Evolutionary conservation across 2,888 invertebrate species (phyloP), one percentile per base, ranked within the genome.

Genomic region (Melanchra persicariae): DNA sequence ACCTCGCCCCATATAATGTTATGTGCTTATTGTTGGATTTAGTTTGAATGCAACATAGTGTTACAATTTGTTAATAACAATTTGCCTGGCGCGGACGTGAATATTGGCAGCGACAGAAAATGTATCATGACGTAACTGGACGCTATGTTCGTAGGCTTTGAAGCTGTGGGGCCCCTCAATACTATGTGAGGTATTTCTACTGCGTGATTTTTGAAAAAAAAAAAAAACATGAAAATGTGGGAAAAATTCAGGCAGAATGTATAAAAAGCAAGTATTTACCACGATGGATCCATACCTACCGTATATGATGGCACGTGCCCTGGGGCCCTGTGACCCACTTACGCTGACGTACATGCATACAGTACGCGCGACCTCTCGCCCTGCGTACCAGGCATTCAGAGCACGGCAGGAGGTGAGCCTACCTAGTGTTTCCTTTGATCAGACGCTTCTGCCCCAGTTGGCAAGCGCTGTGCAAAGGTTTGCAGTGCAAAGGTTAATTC

Each of bases 361-460:
- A 69, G 68, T 76, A 62, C 70, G 74, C 64, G 75, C 65, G 71
- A 81, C 81, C 79, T 85, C 83, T 74, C 84, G 79, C 88, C 79
- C 76, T 79, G 77, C 85, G 85, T 88, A 89, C 88, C 81, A 89
- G 88, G 91, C 84, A 89, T 90, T 89, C 90, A 91, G 87, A 85
- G 83, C 86, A 84, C 86, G 88, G 79, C 89, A 90, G 90, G 91
- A 90, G 91, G 88, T 88, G 85, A 84, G 83, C 84, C 81, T 85
- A 83, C 85, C 85, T 84, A 83, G 85, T 84, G 85, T 87, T 90
- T 88, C 90, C 91, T 91, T 91, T 91, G 91, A 92, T 91, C 89
- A 90, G 86, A 82, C 85, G 81, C 82, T 88, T 89, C 89, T 90
- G 91, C 91, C 87, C 91, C 89, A 91, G 91, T 92, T 92, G 89